A percentile compares a stretch with the other conserved stretches of the same genome.
Evolutionary conservation across 2,888 invertebrate species (phyloP).

Genomic region (Orchestes rusci): DNA sequence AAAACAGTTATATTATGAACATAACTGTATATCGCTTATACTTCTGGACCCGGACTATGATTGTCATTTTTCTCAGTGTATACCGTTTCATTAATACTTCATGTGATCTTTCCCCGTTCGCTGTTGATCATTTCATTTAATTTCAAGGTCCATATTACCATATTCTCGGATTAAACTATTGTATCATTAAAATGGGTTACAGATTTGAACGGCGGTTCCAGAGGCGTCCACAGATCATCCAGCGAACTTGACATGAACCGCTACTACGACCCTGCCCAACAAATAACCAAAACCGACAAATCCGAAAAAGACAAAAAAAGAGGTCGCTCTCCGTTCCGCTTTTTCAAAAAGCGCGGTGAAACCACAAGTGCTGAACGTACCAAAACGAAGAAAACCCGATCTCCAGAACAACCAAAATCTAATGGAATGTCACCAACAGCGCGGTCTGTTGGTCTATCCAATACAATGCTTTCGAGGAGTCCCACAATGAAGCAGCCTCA

Average conservation of each 20-base stretch:
- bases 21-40: too few species aligned
- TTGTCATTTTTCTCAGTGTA: too few species aligned
- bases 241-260: constrained; percentile 73
- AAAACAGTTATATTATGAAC: too few species aligned
- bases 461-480: constrained; percentile 43
- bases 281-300: constrained; percentile 28
- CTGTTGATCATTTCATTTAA: too few species aligned
- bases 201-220: constrained; percentile 34
- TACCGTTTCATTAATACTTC: too few species aligned
- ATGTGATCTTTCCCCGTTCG: too few species aligned
- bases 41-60: too few species aligned
- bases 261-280: constrained; percentile 51
- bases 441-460: constrained; percentile 44
- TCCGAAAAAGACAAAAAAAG: constrained; percentile 65
- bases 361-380: constrained; percentile 64
- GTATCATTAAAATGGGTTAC: too few species aligned
- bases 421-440: constrained; percentile 35
- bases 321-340: constrained; percentile 88
- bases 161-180: too few species aligned
- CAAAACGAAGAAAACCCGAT: constrained; percentile 61
- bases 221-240: constrained; percentile 59
- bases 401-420: constrained; percentile 53
- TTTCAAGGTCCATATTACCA: too few species aligned
- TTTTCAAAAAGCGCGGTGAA: constrained; percentile 66
- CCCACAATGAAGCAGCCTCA: constrained; percentile 48